phyloP scores from a whole-genome alignment of 1,140 invertebrate species.

The Neodiprion virginianus region DNA sequence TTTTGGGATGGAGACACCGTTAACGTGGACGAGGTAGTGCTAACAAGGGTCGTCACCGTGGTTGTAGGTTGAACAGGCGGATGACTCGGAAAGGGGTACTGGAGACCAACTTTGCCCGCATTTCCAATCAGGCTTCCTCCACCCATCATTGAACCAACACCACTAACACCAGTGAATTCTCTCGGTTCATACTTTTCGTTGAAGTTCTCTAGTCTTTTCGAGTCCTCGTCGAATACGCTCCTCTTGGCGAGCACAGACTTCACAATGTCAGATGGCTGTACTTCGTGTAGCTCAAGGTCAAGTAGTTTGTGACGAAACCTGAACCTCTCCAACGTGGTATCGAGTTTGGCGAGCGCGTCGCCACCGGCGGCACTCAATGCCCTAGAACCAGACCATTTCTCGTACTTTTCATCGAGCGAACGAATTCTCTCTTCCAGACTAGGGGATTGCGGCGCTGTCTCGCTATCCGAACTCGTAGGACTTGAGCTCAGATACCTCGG shows the following conservation, averaged over 20 bases:
- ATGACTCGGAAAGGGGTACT: constrained; percentile 84
- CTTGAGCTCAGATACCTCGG: constrained; percentile 67
- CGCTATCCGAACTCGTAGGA: constrained; percentile 66
- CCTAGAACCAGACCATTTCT: constrained; percentile 82
- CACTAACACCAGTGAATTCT: constrained; percentile 63
- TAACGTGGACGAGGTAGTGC: constrained; percentile 18
- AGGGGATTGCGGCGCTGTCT: constrained; percentile 65
- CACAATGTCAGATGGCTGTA: constrained; percentile 92
- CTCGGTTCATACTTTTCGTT: constrained; percentile 85
- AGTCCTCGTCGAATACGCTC: constrained; percentile 95
- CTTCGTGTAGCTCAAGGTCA: constrained; percentile 76
- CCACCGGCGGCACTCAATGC: constrained; percentile 65
- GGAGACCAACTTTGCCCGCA: constrained; percentile 68
- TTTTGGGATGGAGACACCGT: constrained; percentile 29
- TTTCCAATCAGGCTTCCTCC: constrained; percentile 27
- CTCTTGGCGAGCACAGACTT: constrained; percentile 90
- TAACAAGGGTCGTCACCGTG: constrained; percentile 28
- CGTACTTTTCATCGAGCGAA: constrained; percentile 90
- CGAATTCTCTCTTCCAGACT: constrained; percentile 88
- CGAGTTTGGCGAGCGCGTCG: constrained; percentile 66
- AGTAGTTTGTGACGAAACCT: constrained; percentile 72
- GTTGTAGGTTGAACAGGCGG: constrained; percentile 65
- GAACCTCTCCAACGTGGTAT: constrained; percentile 62
- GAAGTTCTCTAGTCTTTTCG: constrained; percentile 89
- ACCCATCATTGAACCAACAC: constrained; percentile 47